Conservation (phyloP, 2,797 vertebrate genomes). For the Sebastes cheni region DNA sequence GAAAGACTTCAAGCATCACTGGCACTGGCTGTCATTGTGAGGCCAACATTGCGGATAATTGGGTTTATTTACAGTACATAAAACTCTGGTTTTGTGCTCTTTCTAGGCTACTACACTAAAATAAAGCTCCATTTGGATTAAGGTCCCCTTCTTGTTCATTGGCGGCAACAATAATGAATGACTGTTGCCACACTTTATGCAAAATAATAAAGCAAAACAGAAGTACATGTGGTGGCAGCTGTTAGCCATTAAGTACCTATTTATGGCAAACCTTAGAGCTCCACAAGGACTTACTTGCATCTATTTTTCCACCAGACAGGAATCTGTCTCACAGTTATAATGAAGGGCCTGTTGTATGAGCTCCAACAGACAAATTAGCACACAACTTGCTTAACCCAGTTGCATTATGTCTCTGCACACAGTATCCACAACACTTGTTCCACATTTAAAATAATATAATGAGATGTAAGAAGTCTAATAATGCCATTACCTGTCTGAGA, state of each 20-base stretch:
- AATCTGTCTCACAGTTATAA: slow-evolving; percentile 43
- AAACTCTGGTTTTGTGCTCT: slow-evolving; percentile 23
- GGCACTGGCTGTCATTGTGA: slow-evolving; percentile 9
- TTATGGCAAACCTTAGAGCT: slow-evolving; percentile 54
- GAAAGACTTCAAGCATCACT: slow-evolving; percentile 30
- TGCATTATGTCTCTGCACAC: slow-evolving; percentile 4
- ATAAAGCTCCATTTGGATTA: slow-evolving; percentile 18
- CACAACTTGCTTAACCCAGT: slow-evolving; percentile 25
- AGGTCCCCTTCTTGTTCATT: slow-evolving; percentile 25
- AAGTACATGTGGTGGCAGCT: slow-evolving; percentile 41
- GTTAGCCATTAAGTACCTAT: slow-evolving; percentile 52
- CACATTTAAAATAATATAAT: slow-evolving; percentile 60
- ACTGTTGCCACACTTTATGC: slow-evolving; percentile 39
- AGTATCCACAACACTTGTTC: slow-evolving; percentile 9
- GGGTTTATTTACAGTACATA: slow-evolving; percentile 42
- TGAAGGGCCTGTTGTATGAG: slow-evolving; percentile 14
- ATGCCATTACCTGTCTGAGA: slow-evolving; percentile 57
- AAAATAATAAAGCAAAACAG: slow-evolving; percentile 55
- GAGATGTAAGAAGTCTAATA: slow-evolving; percentile 52
- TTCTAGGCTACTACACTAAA: slow-evolving; percentile 12
- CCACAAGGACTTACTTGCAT: slow-evolving; percentile 43
- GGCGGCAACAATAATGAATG: slow-evolving; percentile 25
- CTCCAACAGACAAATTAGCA: slow-evolving; percentile 32
- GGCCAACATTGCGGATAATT: slow-evolving; percentile 34
- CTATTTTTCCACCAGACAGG: slow-evolving; percentile 37